Conservation (phyloP, 1,140 invertebrate species). For the Drosophila azteca region DNA sequence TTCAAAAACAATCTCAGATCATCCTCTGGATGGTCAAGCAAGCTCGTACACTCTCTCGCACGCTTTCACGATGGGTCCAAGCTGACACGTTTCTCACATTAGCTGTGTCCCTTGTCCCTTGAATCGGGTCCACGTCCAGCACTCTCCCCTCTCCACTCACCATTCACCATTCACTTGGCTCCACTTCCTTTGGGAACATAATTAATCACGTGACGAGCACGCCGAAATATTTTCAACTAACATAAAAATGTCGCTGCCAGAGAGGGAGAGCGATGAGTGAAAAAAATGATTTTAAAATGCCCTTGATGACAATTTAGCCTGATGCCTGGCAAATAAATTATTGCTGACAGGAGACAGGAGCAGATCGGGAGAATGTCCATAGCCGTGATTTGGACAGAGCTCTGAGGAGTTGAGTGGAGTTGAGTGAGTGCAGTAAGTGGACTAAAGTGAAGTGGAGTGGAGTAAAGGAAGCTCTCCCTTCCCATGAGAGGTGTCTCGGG, state of each 20-base stretch:
- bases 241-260: slow-evolving; percentile 27
- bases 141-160: background rate
- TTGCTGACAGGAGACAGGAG: slow-evolving; percentile 28
- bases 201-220: slow-evolving; percentile 58
- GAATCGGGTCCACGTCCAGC: background rate
- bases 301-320: slow-evolving; percentile 70
- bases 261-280: slow-evolving; percentile 11
- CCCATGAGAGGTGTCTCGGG: slow-evolving; percentile 2
- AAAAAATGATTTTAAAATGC: slow-evolving; percentile 67
- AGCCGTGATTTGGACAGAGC: slow-evolving; percentile 28
- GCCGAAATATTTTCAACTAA: slow-evolving; percentile 55
- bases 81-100: slow-evolving; percentile 55
- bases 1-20: no score
- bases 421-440: no score
- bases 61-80: background rate
- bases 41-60: background rate
- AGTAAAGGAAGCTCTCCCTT: background rate
- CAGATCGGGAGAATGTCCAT: slow-evolving; percentile 15
- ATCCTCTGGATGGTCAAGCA: background rate
- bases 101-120: slow-evolving; percentile 10
- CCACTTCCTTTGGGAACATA: slow-evolving; percentile 30
- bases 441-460: background rate
- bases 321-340: slow-evolving; percentile 64
- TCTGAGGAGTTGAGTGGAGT: background rate
- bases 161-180: background rate